Percentiles rank a stretch among this genome's conserved stretches.
Conservation (phyloP, 1,140 invertebrate species). For the Sinella curviseta region DNA sequence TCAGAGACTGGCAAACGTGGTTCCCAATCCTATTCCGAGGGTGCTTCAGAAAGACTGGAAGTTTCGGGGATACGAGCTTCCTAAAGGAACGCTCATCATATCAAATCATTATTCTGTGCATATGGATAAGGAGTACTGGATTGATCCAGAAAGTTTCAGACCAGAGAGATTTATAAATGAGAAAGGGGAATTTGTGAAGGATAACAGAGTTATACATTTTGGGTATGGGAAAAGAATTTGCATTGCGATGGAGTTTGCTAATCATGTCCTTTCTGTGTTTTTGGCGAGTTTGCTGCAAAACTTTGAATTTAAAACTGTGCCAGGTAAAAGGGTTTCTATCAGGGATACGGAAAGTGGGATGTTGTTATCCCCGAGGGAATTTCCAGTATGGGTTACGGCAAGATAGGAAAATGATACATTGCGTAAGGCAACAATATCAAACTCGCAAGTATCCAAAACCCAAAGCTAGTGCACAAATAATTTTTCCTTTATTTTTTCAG, state of each 20-base stretch:
- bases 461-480: too few relatives aligned
- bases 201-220: conserved; percentile 29
- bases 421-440: too few relatives aligned
- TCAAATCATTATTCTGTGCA: conserved; percentile 50
- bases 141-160: conserved; percentile 52
- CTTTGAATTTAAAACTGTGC: conserved; percentile 56
- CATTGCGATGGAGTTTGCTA: conserved; percentile 63
- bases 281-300: conserved; percentile 60
- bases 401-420: too few relatives aligned
- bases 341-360: conserved; percentile 29
- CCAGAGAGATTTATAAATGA: conserved; percentile 50
- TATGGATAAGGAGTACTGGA: conserved; percentile 51
- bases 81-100: conserved; percentile 58
- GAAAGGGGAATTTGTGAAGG: conserved; percentile 25
- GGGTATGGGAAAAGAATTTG: conserved; percentile 61
- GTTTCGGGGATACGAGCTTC: conserved; percentile 71
- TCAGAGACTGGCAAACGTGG: conserved; percentile 72
- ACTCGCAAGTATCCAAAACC: too few relatives aligned
- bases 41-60: conserved; percentile 69
- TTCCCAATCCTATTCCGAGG: conserved; percentile 75
- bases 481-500: too few relatives aligned
- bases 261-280: conserved; percentile 61
- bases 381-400: conserved; percentile 11
- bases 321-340: conserved; percentile 46
- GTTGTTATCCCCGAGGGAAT: conserved; percentile 24